Evolutionary conservation across 2,888 invertebrate species (phyloP).

Genomic region (Linnaemya vulpina): DNA sequence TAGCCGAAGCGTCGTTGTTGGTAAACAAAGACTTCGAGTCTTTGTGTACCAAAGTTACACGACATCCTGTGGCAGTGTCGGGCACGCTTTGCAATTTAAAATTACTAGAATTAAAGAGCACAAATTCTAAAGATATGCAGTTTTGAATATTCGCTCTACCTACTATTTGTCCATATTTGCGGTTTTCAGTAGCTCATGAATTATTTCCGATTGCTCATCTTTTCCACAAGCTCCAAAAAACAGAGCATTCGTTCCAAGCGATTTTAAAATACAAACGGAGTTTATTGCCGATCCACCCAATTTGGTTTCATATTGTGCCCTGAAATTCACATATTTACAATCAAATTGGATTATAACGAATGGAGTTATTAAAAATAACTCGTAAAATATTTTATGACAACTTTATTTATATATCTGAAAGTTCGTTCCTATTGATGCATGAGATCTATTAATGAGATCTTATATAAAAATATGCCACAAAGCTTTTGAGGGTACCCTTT

Average conservation of each 20-base stretch:
- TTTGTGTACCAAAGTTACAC: conserved; percentile 83
- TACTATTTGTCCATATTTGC: conserved; percentile 83
- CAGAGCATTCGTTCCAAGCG: conserved; percentile 80
- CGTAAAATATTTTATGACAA: no score
- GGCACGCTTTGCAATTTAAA: conserved; percentile 78
- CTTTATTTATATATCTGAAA: no score
- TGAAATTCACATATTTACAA: conserved; percentile 4
- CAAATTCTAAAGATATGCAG: background rate
- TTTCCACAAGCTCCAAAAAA: conserved; percentile 84
- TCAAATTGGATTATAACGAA: no score
- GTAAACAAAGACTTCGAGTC: conserved; percentile 84
- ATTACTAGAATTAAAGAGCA: conserved; percentile 10
- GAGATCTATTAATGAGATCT: no score
- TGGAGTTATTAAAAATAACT: no score
- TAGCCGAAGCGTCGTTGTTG: conserved; percentile 84
- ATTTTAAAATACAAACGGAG: conserved; percentile 83
- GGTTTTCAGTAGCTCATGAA: conserved; percentile 81
- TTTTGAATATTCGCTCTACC: background rate
- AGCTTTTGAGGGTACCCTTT: no score
- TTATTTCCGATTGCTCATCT: conserved; percentile 82
- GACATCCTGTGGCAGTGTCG: conserved; percentile 83
- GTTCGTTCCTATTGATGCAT: no score
- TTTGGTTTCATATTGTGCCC: conserved; percentile 59
- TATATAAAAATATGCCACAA: no score
- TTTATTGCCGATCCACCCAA: conserved; percentile 84